Evolutionary conservation across 2,797 vertebrate species (phyloP), one percentile per base, ranked within the genome.

Genomic region (Lophotriccus pileatus): DNA sequence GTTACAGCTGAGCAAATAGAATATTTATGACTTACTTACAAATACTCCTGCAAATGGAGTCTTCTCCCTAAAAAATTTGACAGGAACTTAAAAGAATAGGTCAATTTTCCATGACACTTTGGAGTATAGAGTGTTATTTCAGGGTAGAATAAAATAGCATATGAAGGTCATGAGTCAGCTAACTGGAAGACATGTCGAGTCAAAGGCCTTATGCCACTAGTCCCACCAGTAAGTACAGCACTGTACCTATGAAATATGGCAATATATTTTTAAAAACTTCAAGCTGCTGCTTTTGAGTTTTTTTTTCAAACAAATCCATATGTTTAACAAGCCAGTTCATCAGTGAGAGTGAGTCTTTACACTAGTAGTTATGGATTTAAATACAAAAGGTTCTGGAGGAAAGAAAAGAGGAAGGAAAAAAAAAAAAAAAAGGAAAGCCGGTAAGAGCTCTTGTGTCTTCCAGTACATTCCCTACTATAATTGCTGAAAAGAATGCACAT

Each of bases 321-420:
- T 6, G 1, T 64, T 87, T 87, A 6, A 69, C 52, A 90, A 56
- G 10, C 43, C 30, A 24, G 5, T 67, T 83, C 32, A 34, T 67
- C 44, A 67, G 24, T 14, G 8, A 41, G 87, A 76, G 23, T 4
- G 20, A 3, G 14, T 44, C 41, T 85, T 83, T 37, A 22, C 32
- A 49, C 50, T 7, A 67, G 44, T 13, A 79, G 14, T 15, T 67
- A 41, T 44, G 80, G 60, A 24, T 70, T 80, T 74, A 59, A 77
- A 60, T 18, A 52, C 17, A 63, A 47, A 44, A 69, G 6, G 28
- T 9, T 16, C 27, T 32, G 19, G 41, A 39, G 39, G 39, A 39
- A 39, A 12, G 37, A 39, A 39, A 49, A 34, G 17, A 18, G 17
- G 6, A 4, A 3, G 7, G 4, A 1, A 0, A 0, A 11, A 27